Conservation (phyloP, 2,797 vertebrate species). For the Nasua narica region DNA sequence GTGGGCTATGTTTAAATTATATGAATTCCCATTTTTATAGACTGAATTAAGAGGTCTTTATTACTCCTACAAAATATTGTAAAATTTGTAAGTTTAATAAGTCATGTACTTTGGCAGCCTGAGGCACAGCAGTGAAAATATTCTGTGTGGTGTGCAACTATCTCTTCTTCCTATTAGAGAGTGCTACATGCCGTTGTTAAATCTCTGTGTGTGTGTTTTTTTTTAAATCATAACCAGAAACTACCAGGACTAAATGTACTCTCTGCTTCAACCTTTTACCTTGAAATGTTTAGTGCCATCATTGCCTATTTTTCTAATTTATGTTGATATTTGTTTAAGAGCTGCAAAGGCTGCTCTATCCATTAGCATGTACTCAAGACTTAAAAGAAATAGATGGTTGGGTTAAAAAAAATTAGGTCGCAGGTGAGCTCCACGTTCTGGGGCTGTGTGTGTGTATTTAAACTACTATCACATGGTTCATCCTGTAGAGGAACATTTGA, state of each 20-base stretch:
- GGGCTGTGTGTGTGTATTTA: background rate
- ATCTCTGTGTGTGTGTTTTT: background rate
- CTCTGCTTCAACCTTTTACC: background rate
- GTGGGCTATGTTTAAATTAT: slow-evolving; percentile 37
- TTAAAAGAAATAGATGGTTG: background rate
- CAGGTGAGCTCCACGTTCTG: background rate
- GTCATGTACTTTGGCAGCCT: background rate
- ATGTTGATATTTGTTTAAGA: slow-evolving; percentile 2
- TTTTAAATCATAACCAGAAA: background rate
- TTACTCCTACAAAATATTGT: slow-evolving; percentile 22
- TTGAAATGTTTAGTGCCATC: background rate
- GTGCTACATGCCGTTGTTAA: background rate
- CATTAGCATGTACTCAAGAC: background rate
- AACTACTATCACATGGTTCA: background rate
- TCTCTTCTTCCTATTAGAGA: background rate
- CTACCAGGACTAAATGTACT: background rate
- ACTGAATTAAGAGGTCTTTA: slow-evolving; percentile 38
- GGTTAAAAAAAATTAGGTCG: background rate
- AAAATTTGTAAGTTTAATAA: slow-evolving; percentile 31
- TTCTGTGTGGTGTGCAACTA: background rate
- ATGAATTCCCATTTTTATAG: slow-evolving; percentile 30
- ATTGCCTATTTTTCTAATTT: slow-evolving; percentile 8
- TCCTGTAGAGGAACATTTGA: background rate
- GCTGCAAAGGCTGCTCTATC: background rate
- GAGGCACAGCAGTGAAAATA: background rate